Evolutionary conservation across 1,140 invertebrate genomes (phyloP), one percentile per base, ranked within the genome.

Genomic region (Bombus superbus): DNA sequence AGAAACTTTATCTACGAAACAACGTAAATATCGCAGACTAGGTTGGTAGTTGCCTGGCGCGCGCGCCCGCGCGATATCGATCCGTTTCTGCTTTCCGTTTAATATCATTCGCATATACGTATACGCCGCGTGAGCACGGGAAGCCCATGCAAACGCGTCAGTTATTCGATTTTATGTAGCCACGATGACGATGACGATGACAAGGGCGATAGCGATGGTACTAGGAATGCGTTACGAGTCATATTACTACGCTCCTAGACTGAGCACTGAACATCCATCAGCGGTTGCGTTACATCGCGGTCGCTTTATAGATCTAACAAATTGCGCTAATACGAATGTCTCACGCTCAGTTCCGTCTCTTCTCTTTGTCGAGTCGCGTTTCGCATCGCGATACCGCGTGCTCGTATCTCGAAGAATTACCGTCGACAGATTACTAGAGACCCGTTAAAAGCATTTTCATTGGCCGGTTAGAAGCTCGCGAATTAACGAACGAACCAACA

Each of bases 231-330:
- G 79, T 89, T 89, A 75, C 73, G 77, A 84, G 85, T 85, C 85
- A 53, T 79, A 90, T 89, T 85, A 85, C 78, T n/a, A 25, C 25
- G 84, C 38, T 38, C 42, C 18, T 81, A 53, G 18, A 62, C 59
- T 13, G 59, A 62, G 69, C 64, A 77, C 57, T 35, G 59, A 71
- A 74, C 68, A 87, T 87, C 81, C 85, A 85, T 87, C 88, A 87
- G 89, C 77, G 85, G 74, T 69, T 87, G 47, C 68, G 76, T 68
- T 84, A 89, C 68, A 84, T 87, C 81, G 88, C 53, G 69, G 85
- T 89, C 81, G 81, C 77, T 89, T 89, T 87, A 87, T 81, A 85
- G 81, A 89, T 85, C 74, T 83, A 85, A 81, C 88, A 89, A 87
- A 89, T 87, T 87, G 79, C 85, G n/a, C 74, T 44, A 81, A 64